Evolutionary conservation across 30 jellyfish, hydroid and myxozoan genomes (phyloP).

Genomic region (Aurelia aurita complex sp. Pacific): DNA sequence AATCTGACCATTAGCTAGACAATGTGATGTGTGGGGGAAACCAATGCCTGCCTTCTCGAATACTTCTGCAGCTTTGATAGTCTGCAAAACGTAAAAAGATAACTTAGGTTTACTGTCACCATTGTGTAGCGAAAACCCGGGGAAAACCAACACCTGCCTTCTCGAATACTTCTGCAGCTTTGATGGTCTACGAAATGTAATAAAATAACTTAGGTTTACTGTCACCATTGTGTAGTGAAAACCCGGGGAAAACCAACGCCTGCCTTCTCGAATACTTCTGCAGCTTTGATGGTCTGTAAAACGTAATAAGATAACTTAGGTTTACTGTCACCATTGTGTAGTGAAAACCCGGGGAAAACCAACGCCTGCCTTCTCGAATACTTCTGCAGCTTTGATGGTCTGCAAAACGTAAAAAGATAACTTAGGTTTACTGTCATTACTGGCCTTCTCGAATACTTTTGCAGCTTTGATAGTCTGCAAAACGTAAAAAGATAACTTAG

Average conservation of each 20-base stretch:
- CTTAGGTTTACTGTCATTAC: no score
- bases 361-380: conserved; percentile 77
- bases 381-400: conserved; percentile 75
- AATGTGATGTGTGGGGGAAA: conserved; percentile 86
- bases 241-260: conserved; percentile 71
- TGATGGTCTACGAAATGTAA: conserved; percentile 36
- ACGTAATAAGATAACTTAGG: not conserved
- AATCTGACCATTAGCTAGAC: conserved; percentile 89
- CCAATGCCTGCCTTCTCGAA: conserved; percentile 77
- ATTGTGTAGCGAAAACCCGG: no score
- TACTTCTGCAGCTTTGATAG: conserved; percentile 73
- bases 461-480: no score
- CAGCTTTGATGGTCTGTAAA: conserved; percentile 62
- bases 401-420: not conserved
- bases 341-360: conserved; percentile 76
- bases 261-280: conserved; percentile 82
- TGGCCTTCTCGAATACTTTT: no score
- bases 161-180: conserved; percentile 80
- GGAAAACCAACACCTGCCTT: conserved; percentile 70
- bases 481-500: no score
- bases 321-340: no score
- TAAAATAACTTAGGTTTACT: not conserved
- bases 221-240: no score
- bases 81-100: conserved; percentile 7
- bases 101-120: not conserved